A percentile compares a stretch with the other conserved stretches of the same genome.
These are phyloP conservation scores for Zhengitettix transpicula DNA, from an alignment of 2,888 invertebrate genomes.

Conservation along the genomic window DNA sequence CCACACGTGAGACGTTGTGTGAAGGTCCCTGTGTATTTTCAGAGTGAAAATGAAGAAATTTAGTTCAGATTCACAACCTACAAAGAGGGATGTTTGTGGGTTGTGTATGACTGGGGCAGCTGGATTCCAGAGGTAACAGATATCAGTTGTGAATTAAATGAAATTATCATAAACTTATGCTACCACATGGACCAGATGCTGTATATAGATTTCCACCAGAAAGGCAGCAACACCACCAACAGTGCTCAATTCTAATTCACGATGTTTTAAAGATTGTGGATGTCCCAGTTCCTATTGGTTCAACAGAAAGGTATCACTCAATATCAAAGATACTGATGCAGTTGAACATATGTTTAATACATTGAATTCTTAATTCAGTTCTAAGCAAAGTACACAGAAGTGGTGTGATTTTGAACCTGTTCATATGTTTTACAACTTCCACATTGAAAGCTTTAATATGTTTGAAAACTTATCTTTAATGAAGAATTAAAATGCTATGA, in stretches of 20 bases:
- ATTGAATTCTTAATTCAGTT: background rate
- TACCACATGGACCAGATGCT: background rate
- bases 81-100: background rate
- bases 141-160: background rate
- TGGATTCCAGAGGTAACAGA: background rate
- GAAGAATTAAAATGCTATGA: too few relatives aligned
- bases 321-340: background rate
- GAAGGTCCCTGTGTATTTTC: too few relatives aligned
- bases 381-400: too few relatives aligned
- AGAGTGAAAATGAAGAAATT: too few relatives aligned
- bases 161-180: background rate
- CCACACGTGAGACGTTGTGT: too few relatives aligned
- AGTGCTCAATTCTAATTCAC: background rate
- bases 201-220: background rate
- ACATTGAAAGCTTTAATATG: too few relatives aligned
- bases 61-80: too few relatives aligned
- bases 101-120: background rate
- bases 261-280: too few relatives aligned
- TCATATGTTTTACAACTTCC: too few relatives aligned
- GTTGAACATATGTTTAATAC: background rate
- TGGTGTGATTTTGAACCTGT: too few relatives aligned
- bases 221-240: background rate
- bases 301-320: background rate
- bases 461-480: too few relatives aligned
- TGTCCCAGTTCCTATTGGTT: too few relatives aligned